Evolutionary conservation across 2,888 invertebrate species (phyloP).

Genomic region (Plebejus anna): DNA sequence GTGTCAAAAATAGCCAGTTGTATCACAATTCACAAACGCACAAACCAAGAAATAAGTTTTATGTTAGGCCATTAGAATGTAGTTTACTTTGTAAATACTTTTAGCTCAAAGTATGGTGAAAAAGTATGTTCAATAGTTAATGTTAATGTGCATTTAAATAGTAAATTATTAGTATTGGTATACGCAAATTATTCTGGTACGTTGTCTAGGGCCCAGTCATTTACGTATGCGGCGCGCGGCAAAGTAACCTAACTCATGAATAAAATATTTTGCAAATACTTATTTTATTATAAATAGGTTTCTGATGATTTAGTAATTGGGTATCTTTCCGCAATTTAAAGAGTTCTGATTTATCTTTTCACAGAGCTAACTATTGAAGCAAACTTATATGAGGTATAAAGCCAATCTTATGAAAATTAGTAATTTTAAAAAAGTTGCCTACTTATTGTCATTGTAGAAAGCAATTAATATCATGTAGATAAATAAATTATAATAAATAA

Average conservation of each 20-base stretch:
- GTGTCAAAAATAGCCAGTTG: too few species aligned
- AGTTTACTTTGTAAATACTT: not conserved
- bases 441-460: not conserved
- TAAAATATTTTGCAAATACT: slow-evolving; percentile 22
- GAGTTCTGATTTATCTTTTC: not conserved
- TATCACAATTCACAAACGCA: not conserved
- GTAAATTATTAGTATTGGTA: slow-evolving; percentile 27
- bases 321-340: slow-evolving; percentile 2
- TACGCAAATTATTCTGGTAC: slow-evolving; percentile 26
- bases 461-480: not conserved
- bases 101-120: slow-evolving; percentile 1
- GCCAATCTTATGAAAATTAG: not conserved
- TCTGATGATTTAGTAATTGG: slow-evolving; percentile 1
- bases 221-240: slow-evolving; percentile 32
- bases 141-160: slow-evolving; percentile 27
- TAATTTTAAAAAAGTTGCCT: not conserved
- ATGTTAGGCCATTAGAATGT: not conserved
- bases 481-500: not conserved
- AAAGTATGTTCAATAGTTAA: slow-evolving; percentile 24
- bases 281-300: slow-evolving; percentile 22
- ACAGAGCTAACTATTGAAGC: not conserved
- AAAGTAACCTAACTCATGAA: slow-evolving; percentile 31
- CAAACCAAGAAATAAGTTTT: not conserved
- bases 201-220: slow-evolving; percentile 30
- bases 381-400: not conserved